Base-by-base conservation (phyloP, 1,140 invertebrate genomes). In the Pararge aegeria region DNA sequence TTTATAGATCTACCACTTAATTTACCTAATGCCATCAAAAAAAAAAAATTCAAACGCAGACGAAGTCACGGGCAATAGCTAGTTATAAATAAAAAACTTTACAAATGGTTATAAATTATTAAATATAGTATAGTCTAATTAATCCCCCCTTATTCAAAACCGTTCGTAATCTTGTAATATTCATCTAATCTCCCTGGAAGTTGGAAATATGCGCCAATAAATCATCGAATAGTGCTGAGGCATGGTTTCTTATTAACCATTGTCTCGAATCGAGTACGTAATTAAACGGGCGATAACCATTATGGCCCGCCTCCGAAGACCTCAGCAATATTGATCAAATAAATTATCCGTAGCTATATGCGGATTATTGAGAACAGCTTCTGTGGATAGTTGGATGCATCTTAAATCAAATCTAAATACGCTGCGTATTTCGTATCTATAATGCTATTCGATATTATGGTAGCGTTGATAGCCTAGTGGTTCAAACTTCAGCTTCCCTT, bases 241-340 rank as follows among this genome's bases (percentile, higher is more conserved):
- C 68, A 73, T 74, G 70, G 75, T 71, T 81, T 84, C 81, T 84
- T 84, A 84, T 82, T 80, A 84, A 76, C 79, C 74, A 82, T 82
- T 84, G 81, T 84, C 78, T 82, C 67, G 74, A 66, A 73, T 77
- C 63, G 73, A 79, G 70, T 66, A 68, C 70, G 81, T 82, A 84
- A 84, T 84, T 84, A 84, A 84, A 79, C 73, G 53, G 64, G 56
- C 74, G 76, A 85, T 85, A 83, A 83, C 82, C 72, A 78, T 85
- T 82, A 81, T 69, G 66, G 70, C 69, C n/a, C 64, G 68, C 54
- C 58, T 64, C 64, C 72, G 73, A 66, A 83, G 78, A 79, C 74
- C 78, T 75, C 59, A 72, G 65, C 71, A 69, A 84, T 85, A 85
- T 85, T 85, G 79, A 81, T 81, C 78, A 73, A 76, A 85, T 85